Evolutionary conservation across 2,113 vertebrate species (phyloP).

Genomic region (Megalops atlanticus): DNA sequence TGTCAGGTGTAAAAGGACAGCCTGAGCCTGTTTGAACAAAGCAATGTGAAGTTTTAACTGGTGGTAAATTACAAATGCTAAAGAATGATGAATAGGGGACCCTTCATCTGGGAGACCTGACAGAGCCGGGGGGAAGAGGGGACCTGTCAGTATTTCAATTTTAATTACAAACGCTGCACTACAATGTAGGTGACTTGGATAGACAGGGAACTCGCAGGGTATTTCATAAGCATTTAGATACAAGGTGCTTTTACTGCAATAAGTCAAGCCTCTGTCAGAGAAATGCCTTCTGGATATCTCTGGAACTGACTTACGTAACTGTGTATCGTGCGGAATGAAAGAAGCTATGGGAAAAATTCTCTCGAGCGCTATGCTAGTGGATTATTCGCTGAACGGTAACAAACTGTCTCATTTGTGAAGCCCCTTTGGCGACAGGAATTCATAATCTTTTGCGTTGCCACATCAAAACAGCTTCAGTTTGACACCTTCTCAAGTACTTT

Average conservation of each 20-base stretch:
- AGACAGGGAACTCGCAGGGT: neutral
- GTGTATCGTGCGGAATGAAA: neutral
- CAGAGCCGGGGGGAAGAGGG: too few relatives aligned
- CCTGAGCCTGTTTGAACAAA: neutral
- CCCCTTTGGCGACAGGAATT: neutral
- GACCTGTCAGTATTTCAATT: too few relatives aligned
- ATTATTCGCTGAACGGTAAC: neutral
- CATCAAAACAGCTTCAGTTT: neutral
- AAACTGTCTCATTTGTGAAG: neutral
- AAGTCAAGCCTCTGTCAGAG: neutral
- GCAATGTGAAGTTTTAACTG: neutral
- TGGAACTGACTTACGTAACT: neutral
- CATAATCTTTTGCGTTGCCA: neutral
- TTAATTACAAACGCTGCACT: too few relatives aligned
- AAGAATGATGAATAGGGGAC: neutral
- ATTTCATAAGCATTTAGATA: neutral
- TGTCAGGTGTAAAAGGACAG: neutral
- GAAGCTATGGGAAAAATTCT: neutral
- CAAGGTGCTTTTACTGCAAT: neutral
- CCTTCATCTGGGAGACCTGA: neutral
- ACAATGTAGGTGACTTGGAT: neutral
- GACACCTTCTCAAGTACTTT: constrained; percentile 7
- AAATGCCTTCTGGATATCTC: neutral
- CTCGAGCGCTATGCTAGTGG: neutral
- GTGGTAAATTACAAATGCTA: neutral